These are phyloP conservation scores for Orius insidiosus DNA, from an alignment of 1,140 invertebrate genomes.

Conservation along the genomic window DNA sequence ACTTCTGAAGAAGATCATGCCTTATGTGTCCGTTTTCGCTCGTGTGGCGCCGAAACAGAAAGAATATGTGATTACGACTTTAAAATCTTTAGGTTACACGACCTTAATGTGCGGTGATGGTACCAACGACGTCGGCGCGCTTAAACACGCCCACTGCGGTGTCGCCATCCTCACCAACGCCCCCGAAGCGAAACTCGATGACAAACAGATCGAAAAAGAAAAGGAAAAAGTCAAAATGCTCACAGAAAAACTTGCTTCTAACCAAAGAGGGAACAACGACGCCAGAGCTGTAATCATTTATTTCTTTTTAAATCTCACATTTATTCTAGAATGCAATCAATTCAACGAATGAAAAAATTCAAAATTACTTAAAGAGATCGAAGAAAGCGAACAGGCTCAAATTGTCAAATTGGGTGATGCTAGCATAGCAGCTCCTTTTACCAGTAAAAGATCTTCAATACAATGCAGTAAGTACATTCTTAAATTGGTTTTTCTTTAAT, in stretches of 20 bases:
- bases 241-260: conserved; percentile 13
- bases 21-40: conserved; percentile 77
- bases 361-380: conserved; percentile 73
- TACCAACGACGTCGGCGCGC: conserved; percentile 99
- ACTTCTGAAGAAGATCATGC: conserved; percentile 57
- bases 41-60: conserved; percentile 93
- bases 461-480: conserved; percentile 64
- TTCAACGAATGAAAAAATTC: conserved; percentile 31
- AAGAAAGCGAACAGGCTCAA: conserved; percentile 74
- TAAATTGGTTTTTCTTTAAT: background rate
- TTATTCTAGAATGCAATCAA: conserved; percentile 14
- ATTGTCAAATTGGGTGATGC: conserved; percentile 94
- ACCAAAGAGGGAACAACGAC: conserved; percentile 12
- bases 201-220: conserved; percentile 25
- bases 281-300: conserved; percentile 14
- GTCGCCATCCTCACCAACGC: conserved; percentile 79
- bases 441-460: conserved; percentile 92
- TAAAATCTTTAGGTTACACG: conserved; percentile 73
- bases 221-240: conserved; percentile 23
- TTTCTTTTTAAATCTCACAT: conserved; percentile 2
- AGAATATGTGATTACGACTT: conserved; percentile 78
- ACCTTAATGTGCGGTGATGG: conserved; percentile 99
- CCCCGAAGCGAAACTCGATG: conserved; percentile 38
- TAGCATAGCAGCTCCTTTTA: conserved; percentile 97
- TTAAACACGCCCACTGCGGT: conserved; percentile 96